These are phyloP conservation scores for Neodiprion pinetum DNA, from an alignment of 1,140 invertebrate species.

Conservation along the genomic window DNA sequence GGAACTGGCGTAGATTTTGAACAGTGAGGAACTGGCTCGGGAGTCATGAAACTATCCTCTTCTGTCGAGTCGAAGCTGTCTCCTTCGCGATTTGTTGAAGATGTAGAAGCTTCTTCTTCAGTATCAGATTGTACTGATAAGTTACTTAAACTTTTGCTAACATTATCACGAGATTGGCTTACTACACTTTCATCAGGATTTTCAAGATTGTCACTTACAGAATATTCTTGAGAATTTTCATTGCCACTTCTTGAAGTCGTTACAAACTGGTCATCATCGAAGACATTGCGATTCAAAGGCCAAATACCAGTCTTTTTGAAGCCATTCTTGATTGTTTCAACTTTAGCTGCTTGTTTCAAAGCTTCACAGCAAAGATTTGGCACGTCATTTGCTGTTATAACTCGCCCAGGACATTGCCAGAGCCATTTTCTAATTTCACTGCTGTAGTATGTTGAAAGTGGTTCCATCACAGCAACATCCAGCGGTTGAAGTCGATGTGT, in stretches of 20 bases:
- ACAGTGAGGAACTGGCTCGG: conserved; percentile 11
- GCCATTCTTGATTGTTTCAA: conserved; percentile 48
- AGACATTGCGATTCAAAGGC: conserved; percentile 47
- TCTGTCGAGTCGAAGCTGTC: background rate
- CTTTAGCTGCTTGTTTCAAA: conserved; percentile 45
- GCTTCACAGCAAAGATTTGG: conserved; percentile 45
- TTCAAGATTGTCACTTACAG: background rate
- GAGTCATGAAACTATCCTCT: conserved; percentile 6
- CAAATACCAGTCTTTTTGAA: conserved; percentile 53
- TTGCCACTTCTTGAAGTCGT: conserved; percentile 35
- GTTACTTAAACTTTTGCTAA: background rate
- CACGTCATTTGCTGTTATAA: conserved; percentile 8
- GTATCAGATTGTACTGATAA: conserved; percentile 11
- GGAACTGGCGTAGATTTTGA: background rate
- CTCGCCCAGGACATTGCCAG: conserved; percentile 1
- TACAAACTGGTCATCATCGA: conserved; percentile 48
- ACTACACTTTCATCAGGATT: conserved; percentile 5
- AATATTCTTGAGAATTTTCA: conserved; percentile 27
- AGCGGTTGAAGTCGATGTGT: conserved; percentile 53
- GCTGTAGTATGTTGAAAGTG: conserved; percentile 22
- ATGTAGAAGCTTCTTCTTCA: conserved; percentile 8
- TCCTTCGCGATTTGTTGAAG: background rate
- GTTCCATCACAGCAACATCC: conserved; percentile 49
- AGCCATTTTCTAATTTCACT: conserved; percentile 20
- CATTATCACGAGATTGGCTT: conserved; percentile 1